Percentiles rank a stretch among this genome's conserved stretches.
Evolutionary conservation across 1,140 invertebrate species (phyloP).

Genomic region (Latrodectus geometricus): DNA sequence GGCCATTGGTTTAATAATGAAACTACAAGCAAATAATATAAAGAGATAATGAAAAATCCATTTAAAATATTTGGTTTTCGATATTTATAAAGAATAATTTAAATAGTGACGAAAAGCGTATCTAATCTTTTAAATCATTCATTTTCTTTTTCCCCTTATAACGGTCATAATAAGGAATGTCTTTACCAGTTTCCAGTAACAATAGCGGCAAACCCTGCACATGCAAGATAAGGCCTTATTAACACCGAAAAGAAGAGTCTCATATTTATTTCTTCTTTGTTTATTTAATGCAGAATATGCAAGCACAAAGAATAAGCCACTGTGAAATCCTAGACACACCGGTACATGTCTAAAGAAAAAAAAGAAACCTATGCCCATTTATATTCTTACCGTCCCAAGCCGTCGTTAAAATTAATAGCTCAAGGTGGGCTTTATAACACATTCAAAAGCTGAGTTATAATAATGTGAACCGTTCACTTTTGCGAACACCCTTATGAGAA

Average conservation of each 20-base stretch:
- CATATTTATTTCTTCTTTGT: not conserved
- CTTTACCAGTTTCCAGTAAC: not conserved
- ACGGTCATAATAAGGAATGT: slow-evolving; percentile 5
- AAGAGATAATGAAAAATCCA: too few species aligned
- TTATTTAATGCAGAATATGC: slow-evolving; percentile 2
- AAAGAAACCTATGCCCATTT: slow-evolving; percentile 23
- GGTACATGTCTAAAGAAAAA: not conserved
- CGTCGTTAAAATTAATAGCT: slow-evolving; percentile 40
- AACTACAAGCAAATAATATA: too few species aligned
- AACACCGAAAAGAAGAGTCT: not conserved
- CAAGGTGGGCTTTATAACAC: slow-evolving; percentile 18
- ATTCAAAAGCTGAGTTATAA: slow-evolving; percentile 9
- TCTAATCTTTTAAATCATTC: not conserved
- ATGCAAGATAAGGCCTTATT: slow-evolving; percentile 20
- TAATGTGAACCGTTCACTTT: slow-evolving; percentile 2
- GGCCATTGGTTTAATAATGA: too few species aligned
- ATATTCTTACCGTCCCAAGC: not conserved
- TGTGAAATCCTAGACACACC: not conserved
- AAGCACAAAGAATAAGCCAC: slow-evolving; percentile 15
- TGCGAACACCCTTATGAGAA: not conserved
- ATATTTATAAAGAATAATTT: too few species aligned
- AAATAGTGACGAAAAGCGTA: not conserved
- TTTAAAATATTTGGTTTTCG: too few species aligned
- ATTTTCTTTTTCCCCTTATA: not conserved
- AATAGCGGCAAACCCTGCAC: slow-evolving; percentile 14